A percentile compares a stretch with the other conserved stretches of the same genome.
Evolutionary conservation across 2,113 vertebrate species (phyloP).

Genomic region (Solea solea): DNA sequence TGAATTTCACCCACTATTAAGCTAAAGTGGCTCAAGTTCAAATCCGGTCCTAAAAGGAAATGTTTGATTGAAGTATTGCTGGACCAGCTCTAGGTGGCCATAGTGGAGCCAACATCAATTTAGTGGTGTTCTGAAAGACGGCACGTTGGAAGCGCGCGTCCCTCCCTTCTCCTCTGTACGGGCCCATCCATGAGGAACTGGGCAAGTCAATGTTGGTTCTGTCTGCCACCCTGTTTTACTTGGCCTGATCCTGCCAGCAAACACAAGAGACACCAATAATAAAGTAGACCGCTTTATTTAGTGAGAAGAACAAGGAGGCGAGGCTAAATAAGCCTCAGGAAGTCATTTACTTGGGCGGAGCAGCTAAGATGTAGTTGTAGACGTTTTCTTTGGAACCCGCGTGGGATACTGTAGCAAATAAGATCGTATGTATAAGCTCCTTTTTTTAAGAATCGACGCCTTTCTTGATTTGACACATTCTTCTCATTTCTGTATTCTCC

Average conservation of each 20-base stretch:
- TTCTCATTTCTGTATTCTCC: not conserved
- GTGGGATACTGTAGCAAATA: constrained; percentile 23
- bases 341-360: constrained; percentile 56
- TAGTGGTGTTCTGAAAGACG: constrained; percentile 58
- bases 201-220: constrained; percentile 68
- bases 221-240: constrained; percentile 71
- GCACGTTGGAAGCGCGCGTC: constrained; percentile 41
- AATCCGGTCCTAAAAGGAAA: not conserved
- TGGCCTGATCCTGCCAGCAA: constrained; percentile 44
- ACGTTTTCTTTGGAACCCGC: constrained; percentile 42
- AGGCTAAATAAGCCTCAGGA: constrained; percentile 44
- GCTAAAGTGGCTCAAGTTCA: constrained; percentile 12
- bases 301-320: constrained; percentile 41
- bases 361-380: constrained; percentile 25
- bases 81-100: constrained; percentile 39
- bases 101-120: constrained; percentile 67
- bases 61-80: constrained; percentile 6
- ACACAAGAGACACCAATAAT: constrained; percentile 53
- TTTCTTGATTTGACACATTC: not conserved
- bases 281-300: constrained; percentile 60
- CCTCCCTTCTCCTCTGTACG: constrained; percentile 19
- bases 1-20: not conserved
- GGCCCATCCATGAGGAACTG: constrained; percentile 44
- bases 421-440: not conserved
- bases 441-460: constrained; percentile 5